Evolutionary conservation across 2,113 vertebrate species (phyloP), one percentile per base, ranked within the genome.

Genomic region (Myrmecophaga tridactyla): DNA sequence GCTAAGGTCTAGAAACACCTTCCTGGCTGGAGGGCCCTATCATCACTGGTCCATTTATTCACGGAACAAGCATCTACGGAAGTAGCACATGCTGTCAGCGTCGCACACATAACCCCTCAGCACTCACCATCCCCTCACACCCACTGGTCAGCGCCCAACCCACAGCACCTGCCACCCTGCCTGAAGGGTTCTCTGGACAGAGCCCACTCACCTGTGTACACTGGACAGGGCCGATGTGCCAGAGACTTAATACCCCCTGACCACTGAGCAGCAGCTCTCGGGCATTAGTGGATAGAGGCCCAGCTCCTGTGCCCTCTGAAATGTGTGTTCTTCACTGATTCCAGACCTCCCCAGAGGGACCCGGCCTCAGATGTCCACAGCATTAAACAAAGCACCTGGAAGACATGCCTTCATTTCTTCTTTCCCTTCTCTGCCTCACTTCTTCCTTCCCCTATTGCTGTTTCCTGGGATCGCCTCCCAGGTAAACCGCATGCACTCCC

Each of bases 11-110:
- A 36, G 15, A 27, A 3, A 23, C 3, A 5, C 39, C 58, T 62
- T 67, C 63, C 63, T 18, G 7, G 29, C 89, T 27, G 0, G 29
- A 18, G n/a, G 21, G 21, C 25, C n/a, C 25, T 53, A 7, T 60
- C 25, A 36, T 67, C n/a, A 3, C 23, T 29, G 27, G 39, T 3
- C 60, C 6, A 7, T 18, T 8, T n/a, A 0, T 15, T 72, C 31
- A 1, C 5, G 12, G 41, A 36, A 36, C 41, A 46, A 69, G 51
- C 12, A 0, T 2, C 60, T 63, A 1, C 1, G 51, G 62, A 96
- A 41, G 51, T 3, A 23, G 21, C 39, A 4, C 18, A 0, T 0
- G 0, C 29, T 1, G 1, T 4, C 4, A 4, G 7, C 34, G 5
- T 11, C 75, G 34, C 20, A 11, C 17, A 29, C 31, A 0, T 21